Percentiles rank a stretch among this genome's conserved stretches.
phyloP scores from a whole-genome alignment of 1,140 invertebrate genomes.

The Brachionus sp. region DNA sequence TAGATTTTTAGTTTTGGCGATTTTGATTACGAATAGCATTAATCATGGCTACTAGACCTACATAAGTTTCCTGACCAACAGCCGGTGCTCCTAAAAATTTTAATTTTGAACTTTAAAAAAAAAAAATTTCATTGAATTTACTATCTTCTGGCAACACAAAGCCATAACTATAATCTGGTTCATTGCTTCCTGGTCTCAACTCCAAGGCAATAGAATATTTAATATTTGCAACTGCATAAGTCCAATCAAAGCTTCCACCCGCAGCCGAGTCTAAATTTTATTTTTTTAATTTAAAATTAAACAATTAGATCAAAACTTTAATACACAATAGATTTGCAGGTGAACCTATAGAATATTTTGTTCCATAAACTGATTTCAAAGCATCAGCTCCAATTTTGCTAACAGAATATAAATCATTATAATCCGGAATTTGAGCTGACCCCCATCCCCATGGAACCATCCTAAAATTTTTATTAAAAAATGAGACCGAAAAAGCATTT shows the following conservation, averaged over 20 bases:
- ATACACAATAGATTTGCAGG: constrained; percentile 28
- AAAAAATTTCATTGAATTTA: neutral
- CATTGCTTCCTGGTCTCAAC: constrained; percentile 33
- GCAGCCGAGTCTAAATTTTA: constrained; percentile 15
- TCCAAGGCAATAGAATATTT: constrained; percentile 49
- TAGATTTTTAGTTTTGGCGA: neutral
- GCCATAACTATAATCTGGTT: constrained; percentile 19
- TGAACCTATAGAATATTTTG: constrained; percentile 22
- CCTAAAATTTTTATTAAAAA: constrained; percentile 17
- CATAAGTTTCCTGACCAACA: constrained; percentile 41
- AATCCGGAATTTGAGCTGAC: constrained; percentile 2
- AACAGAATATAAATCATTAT: neutral
- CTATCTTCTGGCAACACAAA: constrained; percentile 39
- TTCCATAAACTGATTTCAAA: constrained; percentile 11
- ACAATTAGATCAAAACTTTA: too few relatives aligned
- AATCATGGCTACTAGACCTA: constrained; percentile 3
- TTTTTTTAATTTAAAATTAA: neutral
- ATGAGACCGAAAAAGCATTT: neutral
- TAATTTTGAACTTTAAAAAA: neutral
- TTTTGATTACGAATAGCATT: neutral
- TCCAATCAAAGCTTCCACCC: constrained; percentile 50
- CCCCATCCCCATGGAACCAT: constrained; percentile 28
- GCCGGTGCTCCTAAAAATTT: neutral
- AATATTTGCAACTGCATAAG: constrained; percentile 46
- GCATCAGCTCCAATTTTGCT: constrained; percentile 38